Conservation (phyloP, 2,888 invertebrate genomes). For the Euclidia mi region DNA sequence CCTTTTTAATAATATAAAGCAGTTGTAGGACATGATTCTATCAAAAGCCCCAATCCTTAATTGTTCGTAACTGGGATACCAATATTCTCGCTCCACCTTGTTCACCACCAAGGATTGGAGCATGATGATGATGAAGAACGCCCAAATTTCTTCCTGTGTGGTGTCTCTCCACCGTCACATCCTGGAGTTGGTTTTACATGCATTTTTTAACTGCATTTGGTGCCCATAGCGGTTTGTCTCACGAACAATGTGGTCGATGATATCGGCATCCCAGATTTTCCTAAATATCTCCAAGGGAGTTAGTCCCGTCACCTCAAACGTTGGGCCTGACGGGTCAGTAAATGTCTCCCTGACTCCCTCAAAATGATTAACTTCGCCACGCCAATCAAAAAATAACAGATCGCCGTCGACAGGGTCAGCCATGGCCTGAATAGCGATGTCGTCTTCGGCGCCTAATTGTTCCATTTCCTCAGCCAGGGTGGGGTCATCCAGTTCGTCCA, state of each 20-base stretch:
- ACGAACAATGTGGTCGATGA: conserved; percentile 3
- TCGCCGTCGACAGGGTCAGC: background rate
- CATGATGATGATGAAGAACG: background rate
- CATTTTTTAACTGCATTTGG: background rate
- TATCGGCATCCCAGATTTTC: conserved; percentile 10
- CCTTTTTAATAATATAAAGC: background rate
- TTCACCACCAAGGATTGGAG: background rate
- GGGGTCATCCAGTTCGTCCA: background rate
- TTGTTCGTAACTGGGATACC: no score
- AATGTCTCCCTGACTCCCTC: conserved; percentile 6
- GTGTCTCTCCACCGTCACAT: background rate
- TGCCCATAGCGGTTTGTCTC: background rate
- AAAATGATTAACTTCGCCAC: background rate
- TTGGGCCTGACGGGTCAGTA: conserved; percentile 2
- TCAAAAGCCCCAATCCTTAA: conserved; percentile 1
- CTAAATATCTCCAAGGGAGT: background rate
- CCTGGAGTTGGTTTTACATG: background rate
- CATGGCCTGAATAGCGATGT: background rate
- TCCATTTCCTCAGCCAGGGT: background rate
- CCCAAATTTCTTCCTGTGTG: background rate
- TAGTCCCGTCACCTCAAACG: background rate
- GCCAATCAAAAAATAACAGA: conserved; percentile 5
- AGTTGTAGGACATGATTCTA: background rate
- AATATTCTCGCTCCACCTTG: conserved; percentile 2
- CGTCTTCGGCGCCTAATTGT: background rate